Evolutionary conservation across 2,113 vertebrate species (phyloP).

Genomic region (Anser brachyrhynchus): DNA sequence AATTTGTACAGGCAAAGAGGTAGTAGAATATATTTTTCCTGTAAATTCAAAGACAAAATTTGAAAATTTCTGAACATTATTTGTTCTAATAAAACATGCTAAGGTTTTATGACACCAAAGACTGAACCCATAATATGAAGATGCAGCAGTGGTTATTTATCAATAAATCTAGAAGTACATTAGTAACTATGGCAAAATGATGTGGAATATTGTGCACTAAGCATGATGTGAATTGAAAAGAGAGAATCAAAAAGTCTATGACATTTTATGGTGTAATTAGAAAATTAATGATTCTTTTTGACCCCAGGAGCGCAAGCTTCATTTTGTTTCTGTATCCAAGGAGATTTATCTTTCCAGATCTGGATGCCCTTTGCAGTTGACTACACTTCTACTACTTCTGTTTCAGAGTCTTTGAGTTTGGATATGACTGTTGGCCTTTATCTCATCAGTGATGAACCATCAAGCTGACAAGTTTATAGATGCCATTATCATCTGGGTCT

Average conservation of each 20-base stretch:
- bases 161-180: neutral
- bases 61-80: neutral
- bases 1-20: neutral
- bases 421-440: neutral
- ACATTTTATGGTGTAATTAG: neutral
- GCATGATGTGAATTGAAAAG: neutral
- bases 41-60: neutral
- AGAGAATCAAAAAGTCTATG: neutral
- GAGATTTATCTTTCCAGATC: conserved; percentile 8
- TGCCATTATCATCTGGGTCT: neutral
- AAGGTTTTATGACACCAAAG: neutral
- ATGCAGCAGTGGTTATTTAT: neutral
- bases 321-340: neutral
- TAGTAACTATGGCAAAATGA: neutral
- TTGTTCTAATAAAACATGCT: neutral
- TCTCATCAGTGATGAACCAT: neutral
- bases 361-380: neutral
- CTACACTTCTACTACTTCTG: neutral
- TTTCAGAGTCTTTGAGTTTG: neutral
- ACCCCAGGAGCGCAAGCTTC: neutral
- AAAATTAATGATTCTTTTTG: neutral
- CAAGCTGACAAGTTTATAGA: neutral
- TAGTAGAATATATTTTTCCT: neutral
- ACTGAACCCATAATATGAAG: neutral
- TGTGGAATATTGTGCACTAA: neutral